Conservation (phyloP, 2,888 invertebrate genomes). For the Cynaeus angustus region DNA sequence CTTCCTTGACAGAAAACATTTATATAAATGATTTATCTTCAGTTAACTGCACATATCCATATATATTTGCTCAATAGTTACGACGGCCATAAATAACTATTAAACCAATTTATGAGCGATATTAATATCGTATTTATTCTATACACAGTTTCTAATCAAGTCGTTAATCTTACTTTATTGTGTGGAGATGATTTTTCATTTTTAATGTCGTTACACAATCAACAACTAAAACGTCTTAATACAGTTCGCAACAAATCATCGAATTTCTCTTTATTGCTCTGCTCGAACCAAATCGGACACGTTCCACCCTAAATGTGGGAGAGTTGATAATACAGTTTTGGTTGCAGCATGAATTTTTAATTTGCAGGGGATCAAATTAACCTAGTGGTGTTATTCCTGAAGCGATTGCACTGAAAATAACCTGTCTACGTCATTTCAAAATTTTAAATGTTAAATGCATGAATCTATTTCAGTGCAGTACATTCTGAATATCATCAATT, state of each 20-base stretch:
- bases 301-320: not conserved
- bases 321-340: conserved; percentile 16
- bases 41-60: conserved; percentile 24
- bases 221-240: conserved; percentile 33
- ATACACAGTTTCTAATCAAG: conserved; percentile 42
- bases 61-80: conserved; percentile 43
- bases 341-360: conserved; percentile 30
- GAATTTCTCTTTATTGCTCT: conserved; percentile 3
- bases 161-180: conserved; percentile 35
- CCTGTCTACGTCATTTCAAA: not conserved
- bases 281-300: conserved; percentile 8
- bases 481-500: no score
- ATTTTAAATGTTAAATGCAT: conserved; percentile 8
- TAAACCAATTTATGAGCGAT: conserved; percentile 43
- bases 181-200: conserved; percentile 33
- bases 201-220: conserved; percentile 31
- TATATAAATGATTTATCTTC: conserved; percentile 19
- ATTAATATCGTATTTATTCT: conserved; percentile 43
- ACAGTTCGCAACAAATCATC: conserved; percentile 11
- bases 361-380: conserved; percentile 8
- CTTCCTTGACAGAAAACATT: conserved; percentile 3
- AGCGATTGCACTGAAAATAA: conserved; percentile 4
- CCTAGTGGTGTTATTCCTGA: conserved; percentile 11
- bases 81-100: conserved; percentile 40
- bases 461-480: conserved; percentile 1